These are phyloP conservation scores for Percopsis transmontana DNA, from an alignment of 2,113 vertebrate genomes.

Conservation along the genomic window DNA sequence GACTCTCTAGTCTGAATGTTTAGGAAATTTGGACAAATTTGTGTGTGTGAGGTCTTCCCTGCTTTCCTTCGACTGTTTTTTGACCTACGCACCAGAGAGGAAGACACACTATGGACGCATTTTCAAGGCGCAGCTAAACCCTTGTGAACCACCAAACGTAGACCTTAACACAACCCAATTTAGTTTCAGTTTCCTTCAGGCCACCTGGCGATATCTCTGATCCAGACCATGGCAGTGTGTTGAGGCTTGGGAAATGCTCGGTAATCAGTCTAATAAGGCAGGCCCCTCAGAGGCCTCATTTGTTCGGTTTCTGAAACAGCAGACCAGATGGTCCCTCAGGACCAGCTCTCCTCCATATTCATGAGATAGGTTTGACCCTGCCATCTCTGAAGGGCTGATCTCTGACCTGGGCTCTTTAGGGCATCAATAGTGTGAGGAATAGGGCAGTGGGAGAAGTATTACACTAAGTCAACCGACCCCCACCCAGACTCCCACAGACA, in stretches of 20 bases:
- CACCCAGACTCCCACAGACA: neutral
- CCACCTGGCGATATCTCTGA: conserved; percentile 30
- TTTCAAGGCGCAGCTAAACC: too few relatives aligned
- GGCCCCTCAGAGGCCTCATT: conserved; percentile 56
- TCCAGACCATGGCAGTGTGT: neutral
- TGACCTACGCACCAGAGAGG: too few relatives aligned
- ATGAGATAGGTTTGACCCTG: conserved; percentile 69
- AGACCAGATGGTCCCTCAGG: conserved; percentile 71
- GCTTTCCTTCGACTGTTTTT: too few relatives aligned
- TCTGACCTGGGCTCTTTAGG: conserved; percentile 63
- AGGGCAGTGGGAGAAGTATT: conserved; percentile 38
- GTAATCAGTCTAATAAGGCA: conserved; percentile 53
- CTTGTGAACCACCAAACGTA: too few relatives aligned
- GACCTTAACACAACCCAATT: neutral
- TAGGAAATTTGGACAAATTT: too few relatives aligned
- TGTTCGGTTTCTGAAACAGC: conserved; percentile 57
- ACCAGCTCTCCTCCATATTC: conserved; percentile 64
- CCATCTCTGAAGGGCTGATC: conserved; percentile 64
- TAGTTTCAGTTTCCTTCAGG: conserved; percentile 12
- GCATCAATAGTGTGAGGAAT: conserved; percentile 61
- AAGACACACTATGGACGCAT: too few relatives aligned
- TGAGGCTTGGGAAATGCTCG: conserved; percentile 59
- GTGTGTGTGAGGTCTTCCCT: too few relatives aligned
- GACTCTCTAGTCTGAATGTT: too few relatives aligned
- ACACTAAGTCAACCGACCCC: conserved; percentile 41